Conservation (phyloP, 2,888 invertebrate genomes). For the Oscheius sp. region DNA sequence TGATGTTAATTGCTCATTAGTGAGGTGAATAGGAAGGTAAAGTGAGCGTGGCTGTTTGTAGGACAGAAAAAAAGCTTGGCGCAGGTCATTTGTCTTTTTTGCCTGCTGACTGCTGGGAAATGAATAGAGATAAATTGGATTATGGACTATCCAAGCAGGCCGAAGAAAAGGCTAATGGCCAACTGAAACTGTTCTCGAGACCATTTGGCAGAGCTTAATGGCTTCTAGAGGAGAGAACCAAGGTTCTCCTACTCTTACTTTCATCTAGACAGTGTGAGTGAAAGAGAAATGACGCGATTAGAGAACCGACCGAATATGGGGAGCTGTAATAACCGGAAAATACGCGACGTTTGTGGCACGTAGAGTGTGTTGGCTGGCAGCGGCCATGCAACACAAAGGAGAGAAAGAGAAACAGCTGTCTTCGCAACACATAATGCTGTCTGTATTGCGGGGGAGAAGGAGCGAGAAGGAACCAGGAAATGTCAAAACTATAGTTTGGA, state of each 20-base stretch:
- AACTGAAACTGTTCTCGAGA: no score
- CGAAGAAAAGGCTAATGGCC: no score
- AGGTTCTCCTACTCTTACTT: background rate
- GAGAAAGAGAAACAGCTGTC: slow-evolving; percentile 29
- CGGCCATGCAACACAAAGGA: slow-evolving; percentile 9
- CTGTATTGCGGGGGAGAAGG: slow-evolving; percentile 23
- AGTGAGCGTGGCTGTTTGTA: no score
- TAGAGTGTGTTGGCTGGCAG: background rate
- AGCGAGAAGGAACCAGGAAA: background rate
- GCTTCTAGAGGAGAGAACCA: background rate
- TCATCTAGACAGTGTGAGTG: background rate
- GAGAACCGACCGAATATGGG: background rate
- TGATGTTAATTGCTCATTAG: no score
- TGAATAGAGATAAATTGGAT: no score
- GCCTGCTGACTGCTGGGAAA: no score
- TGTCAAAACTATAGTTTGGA: background rate
- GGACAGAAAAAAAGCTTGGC: no score
- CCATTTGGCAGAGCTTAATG: no score
- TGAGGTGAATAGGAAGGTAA: no score
- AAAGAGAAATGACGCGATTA: background rate
- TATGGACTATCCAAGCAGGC: no score
- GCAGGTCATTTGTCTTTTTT: no score
- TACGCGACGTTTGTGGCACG: background rate
- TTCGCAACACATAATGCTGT: slow-evolving; percentile 12
- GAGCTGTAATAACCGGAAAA: slow-evolving; percentile 8